Base-by-base conservation (phyloP, 35 echinoderm and acorn worm species). In the Apostichopus californicus region DNA sequence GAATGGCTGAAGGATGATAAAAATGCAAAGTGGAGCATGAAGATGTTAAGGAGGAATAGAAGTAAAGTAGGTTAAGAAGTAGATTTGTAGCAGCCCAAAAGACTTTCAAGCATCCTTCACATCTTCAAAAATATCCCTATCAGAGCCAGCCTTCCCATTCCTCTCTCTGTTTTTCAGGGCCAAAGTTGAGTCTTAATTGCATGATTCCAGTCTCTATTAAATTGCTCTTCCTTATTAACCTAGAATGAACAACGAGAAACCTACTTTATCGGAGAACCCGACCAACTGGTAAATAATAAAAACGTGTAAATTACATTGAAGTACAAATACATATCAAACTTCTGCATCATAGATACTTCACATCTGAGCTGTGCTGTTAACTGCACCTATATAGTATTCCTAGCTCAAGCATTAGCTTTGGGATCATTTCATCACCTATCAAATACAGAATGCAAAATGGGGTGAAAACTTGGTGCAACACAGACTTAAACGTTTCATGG, bases 21-120 rank as follows among this genome's bases (percentile, higher is more conserved):
- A 58, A 60, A 83, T 55, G 81, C 55, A 85, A 85, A 85, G 57
- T 85, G 17, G 81, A 85, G 81, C 81, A 59, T 85, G 81, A 85
- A 85, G 55, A 85, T 58, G 81, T 23, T 75, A 7, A 75, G 71
- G 71, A 75, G n/a, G 20, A 85, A 85, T 22, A n/a, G 55, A 18
- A 85, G 81, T 10, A 25, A 85, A 54, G 81, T 85, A 85, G 81
- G 81, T 58, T 85, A 85, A 85, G 81, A 85, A 20, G 18, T 58
- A 85, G 81, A 60, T 59, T 59, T 85, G 17, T 54, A 85, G 71
- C 21, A 75, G 71, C 71, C 71, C 7, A 68, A 75, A 75, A 75
- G 71, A 75, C n/a, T n/a, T 75, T 75, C 14, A 75, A 75, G 71
- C 71, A 75, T 75, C 71, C 11, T 75, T n/a, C 71, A 18, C 71